phyloP scores from a whole-genome alignment of 2,888 invertebrate species.

The Campoletis raptor region DNA sequence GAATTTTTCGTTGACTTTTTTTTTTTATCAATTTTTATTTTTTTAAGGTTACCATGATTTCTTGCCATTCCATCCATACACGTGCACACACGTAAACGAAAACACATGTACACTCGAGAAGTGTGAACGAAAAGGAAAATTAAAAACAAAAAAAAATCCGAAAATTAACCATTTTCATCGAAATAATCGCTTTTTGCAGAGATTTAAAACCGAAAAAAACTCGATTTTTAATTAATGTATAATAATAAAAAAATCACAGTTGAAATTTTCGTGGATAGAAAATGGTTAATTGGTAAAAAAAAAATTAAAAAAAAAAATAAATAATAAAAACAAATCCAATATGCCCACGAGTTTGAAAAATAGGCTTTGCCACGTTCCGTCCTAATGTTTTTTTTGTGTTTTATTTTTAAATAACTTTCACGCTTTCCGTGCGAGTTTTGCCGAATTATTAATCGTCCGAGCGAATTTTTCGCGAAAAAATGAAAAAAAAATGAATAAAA shows the following conservation, averaged over 20 bases:
- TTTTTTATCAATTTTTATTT: conserved; percentile 7
- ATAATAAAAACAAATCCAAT: neutral
- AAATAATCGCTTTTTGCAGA: neutral
- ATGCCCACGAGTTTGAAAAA: neutral
- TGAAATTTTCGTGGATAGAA: neutral
- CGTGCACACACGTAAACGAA: conserved; percentile 19
- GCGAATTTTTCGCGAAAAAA: neutral
- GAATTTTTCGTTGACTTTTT: conserved; percentile 66
- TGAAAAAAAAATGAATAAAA: neutral
- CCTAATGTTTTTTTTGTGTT: conserved; percentile 65
- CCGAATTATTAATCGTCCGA: conserved; percentile 27
- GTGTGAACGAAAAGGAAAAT: neutral
- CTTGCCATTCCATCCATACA: conserved; percentile 61
- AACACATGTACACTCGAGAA: conserved; percentile 11
- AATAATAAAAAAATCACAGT: neutral
- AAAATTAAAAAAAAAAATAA: conserved; percentile 1
- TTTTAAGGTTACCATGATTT: conserved; percentile 46
- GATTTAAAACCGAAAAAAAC: neutral
- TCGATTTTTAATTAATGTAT: neutral
- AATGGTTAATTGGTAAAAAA: neutral
- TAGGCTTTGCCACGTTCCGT: conserved; percentile 66
- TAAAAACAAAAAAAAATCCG: neutral
- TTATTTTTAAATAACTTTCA: conserved; percentile 44
- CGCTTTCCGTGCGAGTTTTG: conserved; percentile 38
- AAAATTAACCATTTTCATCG: neutral